These are phyloP conservation scores for Furcifer pardalis DNA, from an alignment of 2,797 vertebrate species.

Conservation along the genomic window DNA sequence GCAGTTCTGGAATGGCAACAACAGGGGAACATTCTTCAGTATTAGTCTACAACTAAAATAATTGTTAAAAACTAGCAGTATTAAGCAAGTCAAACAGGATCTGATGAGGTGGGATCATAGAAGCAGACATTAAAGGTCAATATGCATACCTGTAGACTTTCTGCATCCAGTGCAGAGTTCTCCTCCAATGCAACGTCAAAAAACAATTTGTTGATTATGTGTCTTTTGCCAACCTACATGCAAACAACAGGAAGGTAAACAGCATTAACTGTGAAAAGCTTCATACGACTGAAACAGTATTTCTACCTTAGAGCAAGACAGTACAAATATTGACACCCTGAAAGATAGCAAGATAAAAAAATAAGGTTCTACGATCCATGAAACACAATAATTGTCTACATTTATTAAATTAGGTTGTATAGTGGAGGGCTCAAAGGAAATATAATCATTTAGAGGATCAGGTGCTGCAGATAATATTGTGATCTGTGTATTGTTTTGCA, in stretches of 20 bases:
- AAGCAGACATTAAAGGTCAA: accelerated
- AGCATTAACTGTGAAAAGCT: background rate
- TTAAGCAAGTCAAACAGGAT: background rate
- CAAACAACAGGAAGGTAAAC: conserved; percentile 40
- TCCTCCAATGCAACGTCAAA: conserved; percentile 89
- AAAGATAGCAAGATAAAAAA: background rate
- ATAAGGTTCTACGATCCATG: background rate
- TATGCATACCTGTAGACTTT: conserved; percentile 86
- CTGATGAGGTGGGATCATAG: background rate
- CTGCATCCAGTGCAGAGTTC: conserved; percentile 80
- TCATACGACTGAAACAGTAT: background rate
- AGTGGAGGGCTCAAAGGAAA: background rate
- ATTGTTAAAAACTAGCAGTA: background rate
- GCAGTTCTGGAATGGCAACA: conserved; percentile 14
- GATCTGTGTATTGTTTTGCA: background rate
- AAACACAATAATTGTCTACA: background rate
- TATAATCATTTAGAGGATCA: background rate
- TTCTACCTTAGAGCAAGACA: background rate
- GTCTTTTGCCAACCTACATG: conserved; percentile 86
- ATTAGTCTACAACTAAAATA: background rate
- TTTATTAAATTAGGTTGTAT: background rate
- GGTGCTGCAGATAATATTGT: background rate
- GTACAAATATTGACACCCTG: background rate
- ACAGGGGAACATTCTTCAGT: conserved; percentile 14
- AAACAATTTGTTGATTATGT: conserved; percentile 92